These are phyloP conservation scores for Grammomys surdaster DNA, from an alignment of 2,113 vertebrate genomes.

Conservation along the genomic window DNA sequence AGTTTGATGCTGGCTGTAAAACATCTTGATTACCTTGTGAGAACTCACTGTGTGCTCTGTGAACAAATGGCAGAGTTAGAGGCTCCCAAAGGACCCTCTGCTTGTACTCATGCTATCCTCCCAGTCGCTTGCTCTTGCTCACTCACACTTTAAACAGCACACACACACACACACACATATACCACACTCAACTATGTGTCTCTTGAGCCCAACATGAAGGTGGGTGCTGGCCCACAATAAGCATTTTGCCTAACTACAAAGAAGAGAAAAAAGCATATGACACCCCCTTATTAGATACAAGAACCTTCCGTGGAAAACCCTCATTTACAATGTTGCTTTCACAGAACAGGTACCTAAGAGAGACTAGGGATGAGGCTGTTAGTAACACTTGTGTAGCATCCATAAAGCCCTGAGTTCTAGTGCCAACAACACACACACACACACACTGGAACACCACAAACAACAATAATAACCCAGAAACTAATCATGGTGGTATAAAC, in stretches of 20 bases:
- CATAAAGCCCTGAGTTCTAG: not conserved
- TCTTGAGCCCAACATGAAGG: not conserved
- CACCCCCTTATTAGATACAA: not conserved
- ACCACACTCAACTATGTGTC: not conserved
- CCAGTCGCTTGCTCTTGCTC: too few species aligned
- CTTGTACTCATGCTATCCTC: not conserved
- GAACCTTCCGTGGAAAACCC: not conserved
- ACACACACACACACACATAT: too few species aligned
- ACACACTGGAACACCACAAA: too few species aligned
- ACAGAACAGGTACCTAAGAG: not conserved
- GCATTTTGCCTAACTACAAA: not conserved
- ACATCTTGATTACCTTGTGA: slow-evolving; percentile 41
- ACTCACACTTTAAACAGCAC: too few species aligned
- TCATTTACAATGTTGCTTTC: not conserved
- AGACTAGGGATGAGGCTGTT: too few species aligned
- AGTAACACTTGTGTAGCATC: not conserved
- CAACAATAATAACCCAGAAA: not conserved
- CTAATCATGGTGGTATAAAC: not conserved
- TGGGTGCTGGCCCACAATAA: not conserved
- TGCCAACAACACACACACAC: not conserved
- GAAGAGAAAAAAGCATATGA: not conserved
- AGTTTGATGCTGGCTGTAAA: slow-evolving; percentile 47
- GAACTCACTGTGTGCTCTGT: not conserved
- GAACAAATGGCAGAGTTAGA: not conserved
- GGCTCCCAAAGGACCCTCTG: not conserved